These are phyloP conservation scores for Chrysocyon brachyurus DNA, from an alignment of 2,797 vertebrate species.

Conservation along the genomic window DNA sequence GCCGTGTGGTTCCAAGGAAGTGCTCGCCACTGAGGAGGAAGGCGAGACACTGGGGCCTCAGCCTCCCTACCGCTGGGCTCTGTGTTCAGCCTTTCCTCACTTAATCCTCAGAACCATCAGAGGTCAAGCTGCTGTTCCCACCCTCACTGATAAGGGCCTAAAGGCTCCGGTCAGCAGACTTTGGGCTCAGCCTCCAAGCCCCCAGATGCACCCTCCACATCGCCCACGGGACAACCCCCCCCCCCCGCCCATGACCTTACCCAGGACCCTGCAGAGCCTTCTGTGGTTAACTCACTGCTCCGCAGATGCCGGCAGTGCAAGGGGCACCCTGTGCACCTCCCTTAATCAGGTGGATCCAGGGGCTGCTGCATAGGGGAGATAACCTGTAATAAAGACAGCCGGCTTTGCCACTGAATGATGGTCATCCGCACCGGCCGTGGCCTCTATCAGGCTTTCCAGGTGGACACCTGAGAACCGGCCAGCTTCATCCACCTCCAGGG, in stretches of 20 bases:
- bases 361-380: background rate
- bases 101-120: background rate
- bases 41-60: rapidly evolving
- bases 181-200: background rate
- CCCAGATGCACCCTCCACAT: rapidly evolving
- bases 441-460: background rate
- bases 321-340: rapidly evolving
- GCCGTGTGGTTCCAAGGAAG: background rate
- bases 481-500: background rate
- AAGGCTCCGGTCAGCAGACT: background rate
- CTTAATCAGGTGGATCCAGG: background rate
- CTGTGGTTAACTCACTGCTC: rapidly evolving
- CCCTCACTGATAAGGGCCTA: background rate
- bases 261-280: background rate
- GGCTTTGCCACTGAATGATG: rapidly evolving
- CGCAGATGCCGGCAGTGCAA: rapidly evolving
- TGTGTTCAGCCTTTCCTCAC: rapidly evolving
- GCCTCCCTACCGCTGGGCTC: rapidly evolving
- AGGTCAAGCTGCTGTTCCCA: background rate
- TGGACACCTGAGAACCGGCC: background rate
- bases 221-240: no score
- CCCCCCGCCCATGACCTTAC: no score
- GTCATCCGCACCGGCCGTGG: rapidly evolving
- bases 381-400: rapidly evolving
- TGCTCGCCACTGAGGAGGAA: background rate